A percentile compares a stretch with the other conserved stretches of the same genome.
These are phyloP conservation scores for Cephalopachus bancanus DNA, from an alignment of 2,797 vertebrate species.

Conservation along the genomic window DNA sequence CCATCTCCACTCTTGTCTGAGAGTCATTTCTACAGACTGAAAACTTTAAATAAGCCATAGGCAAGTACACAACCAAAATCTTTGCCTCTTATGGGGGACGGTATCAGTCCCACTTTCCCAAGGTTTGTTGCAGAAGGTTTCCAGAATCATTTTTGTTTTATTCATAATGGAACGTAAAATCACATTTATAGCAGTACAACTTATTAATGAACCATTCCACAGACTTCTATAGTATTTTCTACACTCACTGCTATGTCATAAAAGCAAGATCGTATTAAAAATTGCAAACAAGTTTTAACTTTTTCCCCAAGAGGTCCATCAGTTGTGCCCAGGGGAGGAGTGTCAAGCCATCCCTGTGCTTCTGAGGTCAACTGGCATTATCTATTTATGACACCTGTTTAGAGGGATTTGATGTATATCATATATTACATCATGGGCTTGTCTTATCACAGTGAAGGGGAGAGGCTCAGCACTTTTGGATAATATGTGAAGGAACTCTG, in stretches of 20 bases:
- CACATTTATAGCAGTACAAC: slow-evolving; percentile 33
- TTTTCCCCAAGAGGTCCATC: too few species aligned
- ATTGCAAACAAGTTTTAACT: not conserved
- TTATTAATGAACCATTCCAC: not conserved
- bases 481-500: too few species aligned
- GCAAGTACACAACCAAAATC: too few species aligned
- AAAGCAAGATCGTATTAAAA: not conserved
- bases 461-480: too few species aligned
- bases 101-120: too few species aligned
- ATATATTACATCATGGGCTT: not conserved
- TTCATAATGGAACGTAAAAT: not conserved
- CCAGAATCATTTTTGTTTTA: not conserved
- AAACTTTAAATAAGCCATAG: too few species aligned
- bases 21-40: not conserved
- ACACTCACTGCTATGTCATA: not conserved
- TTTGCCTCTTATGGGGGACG: too few species aligned
- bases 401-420: not conserved
- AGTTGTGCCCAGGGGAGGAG: not conserved
- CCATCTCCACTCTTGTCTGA: not conserved
- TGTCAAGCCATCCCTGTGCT: not conserved
- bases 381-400: not conserved
- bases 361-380: not conserved
- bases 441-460: not conserved
- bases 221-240: slow-evolving; percentile 70
- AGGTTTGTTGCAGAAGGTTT: too few species aligned